Conservation (phyloP, 2,888 invertebrate species). For the Maniola hyperantus region DNA sequence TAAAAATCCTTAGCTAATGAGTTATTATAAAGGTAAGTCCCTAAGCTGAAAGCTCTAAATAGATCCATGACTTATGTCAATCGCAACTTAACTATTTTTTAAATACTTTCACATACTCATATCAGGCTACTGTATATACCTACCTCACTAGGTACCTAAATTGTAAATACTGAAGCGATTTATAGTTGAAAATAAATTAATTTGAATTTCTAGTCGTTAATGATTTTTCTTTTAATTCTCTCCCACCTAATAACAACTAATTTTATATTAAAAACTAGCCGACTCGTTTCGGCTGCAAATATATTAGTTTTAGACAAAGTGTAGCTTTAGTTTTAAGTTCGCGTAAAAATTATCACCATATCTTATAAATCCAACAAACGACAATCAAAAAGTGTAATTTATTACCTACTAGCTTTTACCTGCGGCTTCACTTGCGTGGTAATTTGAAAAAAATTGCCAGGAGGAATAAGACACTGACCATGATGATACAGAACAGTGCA, state of each 20-base stretch:
- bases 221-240: conserved; percentile 38
- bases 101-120: neutral
- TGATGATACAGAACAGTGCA: too few relatives aligned
- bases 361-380: too few relatives aligned
- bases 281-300: too few relatives aligned
- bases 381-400: too few relatives aligned
- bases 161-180: conserved; percentile 31
- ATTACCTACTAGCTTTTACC: too few relatives aligned
- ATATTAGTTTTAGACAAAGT: too few relatives aligned
- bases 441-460: too few relatives aligned
- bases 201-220: conserved; percentile 47
- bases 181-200: conserved; percentile 41
- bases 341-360: too few relatives aligned
- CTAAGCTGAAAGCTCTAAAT: neutral
- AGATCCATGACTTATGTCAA: neutral
- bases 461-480: too few relatives aligned
- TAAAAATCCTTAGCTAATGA: neutral
- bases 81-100: neutral
- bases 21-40: neutral
- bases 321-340: too few relatives aligned
- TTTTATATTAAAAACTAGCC: too few relatives aligned
- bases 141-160: conserved; percentile 4
- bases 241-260: neutral
- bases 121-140: conserved; percentile 1
- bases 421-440: too few relatives aligned